phyloP scores from a whole-genome alignment of 2,113 vertebrate genomes.

The Podiceps cristatus region DNA sequence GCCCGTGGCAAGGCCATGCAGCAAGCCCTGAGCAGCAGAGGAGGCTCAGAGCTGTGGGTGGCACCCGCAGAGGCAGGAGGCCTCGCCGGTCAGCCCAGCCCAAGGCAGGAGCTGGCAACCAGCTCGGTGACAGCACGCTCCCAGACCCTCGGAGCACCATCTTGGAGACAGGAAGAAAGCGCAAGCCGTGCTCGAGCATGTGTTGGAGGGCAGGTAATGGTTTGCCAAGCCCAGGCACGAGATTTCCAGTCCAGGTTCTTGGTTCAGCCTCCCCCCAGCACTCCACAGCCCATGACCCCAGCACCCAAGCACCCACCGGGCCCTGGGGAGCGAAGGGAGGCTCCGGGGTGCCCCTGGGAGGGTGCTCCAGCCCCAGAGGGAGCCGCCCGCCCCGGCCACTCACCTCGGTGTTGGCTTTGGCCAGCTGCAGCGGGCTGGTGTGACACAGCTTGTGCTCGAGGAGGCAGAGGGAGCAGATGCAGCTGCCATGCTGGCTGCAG shows the following conservation, averaged over 20 bases:
- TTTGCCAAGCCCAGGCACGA: background rate
- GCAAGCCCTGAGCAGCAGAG: background rate
- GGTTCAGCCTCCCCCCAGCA: background rate
- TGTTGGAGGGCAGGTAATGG: fast-evolving
- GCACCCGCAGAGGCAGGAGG: background rate
- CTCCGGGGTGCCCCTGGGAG: background rate
- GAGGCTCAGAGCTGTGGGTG: fast-evolving
- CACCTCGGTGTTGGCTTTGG: slow-evolving; percentile 82
- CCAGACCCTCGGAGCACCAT: background rate
- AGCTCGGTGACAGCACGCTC: fast-evolving
- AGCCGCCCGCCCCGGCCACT: background rate
- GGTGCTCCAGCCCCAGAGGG: background rate
- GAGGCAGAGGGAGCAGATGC: slow-evolving; percentile 89
- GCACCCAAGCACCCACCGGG: too few species aligned
- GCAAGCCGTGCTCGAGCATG: fast-evolving
- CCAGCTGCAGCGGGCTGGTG: slow-evolving; percentile 71
- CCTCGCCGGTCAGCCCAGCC: fast-evolving
- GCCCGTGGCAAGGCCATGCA: background rate
- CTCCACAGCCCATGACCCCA: background rate
- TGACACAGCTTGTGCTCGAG: slow-evolving; percentile 80
- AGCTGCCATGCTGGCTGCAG: slow-evolving; percentile 78
- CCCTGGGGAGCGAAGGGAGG: background rate
- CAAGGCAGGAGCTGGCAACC: background rate
- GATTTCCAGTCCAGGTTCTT: background rate
- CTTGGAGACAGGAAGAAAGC: background rate